Base-by-base conservation (phyloP, 1,140 invertebrate species). In the Caerostris darwini region DNA sequence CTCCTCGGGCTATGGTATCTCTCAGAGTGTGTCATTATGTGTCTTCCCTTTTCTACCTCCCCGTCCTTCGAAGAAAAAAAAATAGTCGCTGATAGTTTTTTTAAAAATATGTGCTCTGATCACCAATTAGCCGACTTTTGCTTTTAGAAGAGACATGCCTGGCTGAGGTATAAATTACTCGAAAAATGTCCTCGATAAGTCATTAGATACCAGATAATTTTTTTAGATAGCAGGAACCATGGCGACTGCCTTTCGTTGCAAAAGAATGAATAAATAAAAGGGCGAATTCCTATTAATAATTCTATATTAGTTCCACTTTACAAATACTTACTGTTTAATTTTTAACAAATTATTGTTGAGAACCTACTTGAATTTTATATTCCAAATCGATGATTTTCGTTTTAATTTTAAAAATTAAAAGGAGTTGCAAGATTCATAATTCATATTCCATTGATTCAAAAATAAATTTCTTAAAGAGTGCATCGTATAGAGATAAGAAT, bases 101-200 rank as follows among this genome's bases (percentile, higher is more conserved):
- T 58, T n/a, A 57, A n/a, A 83, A 83, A 58, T 83, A 56, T 83
- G 82, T 57, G 82, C 82, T 58, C 82, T 83, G 82, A 83, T 83
- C 82, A 83, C 82, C 82, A 83, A 83, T 83, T 83, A 83, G 82
- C 53, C 53, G 56, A 83, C 54, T 57, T 58, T 10, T 77, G 50
- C 34, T 77, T 50, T 77, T 14, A 10, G 61, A 19, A 19, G 82
- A 83, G 82, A 83, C 82, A 83, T 83, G 82, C 57, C 82, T 57
- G 82, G 56, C 14, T 56, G 54, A 58, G 56, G 82, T 56, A 56
- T 57, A 56, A 58, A 83, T 57, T n/a, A 83, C 56, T 34, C 54
- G 17, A 58, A 57, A 56, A 56, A 56, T 58, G 82, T 57, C 53
- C 54, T 57, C 82, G 3, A 83, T 53, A n/a, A 83, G 57, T 56